Base-by-base conservation (phyloP, 2,797 vertebrate genomes). In the Dermochelys coriacea region DNA sequence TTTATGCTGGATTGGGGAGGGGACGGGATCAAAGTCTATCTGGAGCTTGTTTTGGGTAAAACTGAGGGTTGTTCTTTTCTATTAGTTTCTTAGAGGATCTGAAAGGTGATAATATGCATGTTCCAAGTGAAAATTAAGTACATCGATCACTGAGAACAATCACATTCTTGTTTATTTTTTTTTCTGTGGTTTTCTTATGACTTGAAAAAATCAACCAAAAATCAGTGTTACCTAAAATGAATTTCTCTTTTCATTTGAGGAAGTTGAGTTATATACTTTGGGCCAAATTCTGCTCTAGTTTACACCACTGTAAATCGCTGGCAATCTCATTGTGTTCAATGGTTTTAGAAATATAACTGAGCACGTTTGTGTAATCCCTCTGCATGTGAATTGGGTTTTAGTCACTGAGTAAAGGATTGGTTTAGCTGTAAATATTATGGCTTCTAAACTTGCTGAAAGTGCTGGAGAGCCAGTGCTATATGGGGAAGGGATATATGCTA, bases 201-300 rank as follows among this genome's bases (percentile, higher is more conserved):
- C 27, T 92, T 89, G 50, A 89, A 52, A 82, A 92, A 92, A 47
- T 0, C 86, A 83, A 75, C 64, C 71, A 21, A 50, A 93, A 91
- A 64, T 82, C 3, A 64, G n/a, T 89, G 4, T 6, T 57, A n/a
- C 57, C 89, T 85, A 37, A 82, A 18, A 2, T 71, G 27, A 91
- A 10, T 23, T 3, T 6, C 1, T 91, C 3, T 34, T 82, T 75
- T 57, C 8, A 47, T 90, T 61, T 75, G 5, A 92, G 6, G 55
- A 31, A 54, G 61, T 52, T 41, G 89, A 9, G 12, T 61, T 29
- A 83, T 3, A 74, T 8, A 79, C 23, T 7, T 0, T 71, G 75
- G 55, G 37, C 29, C 61, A 82, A 61, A 9, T 8, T 41, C 81
- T 77, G 23, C 19, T 37, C 25, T 50, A 41, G 34, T 12, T 83